Base-by-base conservation (phyloP, 2,113 vertebrate genomes). In the Etheostoma cragini region DNA sequence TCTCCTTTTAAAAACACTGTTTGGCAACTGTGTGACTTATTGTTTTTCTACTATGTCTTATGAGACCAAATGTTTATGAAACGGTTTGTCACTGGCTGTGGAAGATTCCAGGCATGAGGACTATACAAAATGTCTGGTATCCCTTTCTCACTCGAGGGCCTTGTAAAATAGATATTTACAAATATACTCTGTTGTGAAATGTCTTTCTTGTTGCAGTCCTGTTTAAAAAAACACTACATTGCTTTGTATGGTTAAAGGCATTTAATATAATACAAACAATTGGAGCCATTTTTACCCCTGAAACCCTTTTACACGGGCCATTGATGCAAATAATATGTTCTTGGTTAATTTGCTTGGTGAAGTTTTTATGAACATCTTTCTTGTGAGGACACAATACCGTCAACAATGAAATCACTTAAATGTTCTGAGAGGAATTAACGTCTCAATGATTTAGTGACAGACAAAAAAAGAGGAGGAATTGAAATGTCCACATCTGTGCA, bases 31-130 rank as follows among this genome's bases (percentile, higher is more conserved):
- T 92, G 76, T 85, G 57, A 76, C 22, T 61, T 57, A 49, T 61
- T 86, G 77, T 88, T 92, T 80, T 87, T 87, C 80, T 89, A 86
- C 69, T 86, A 75, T 69, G 69, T 65, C 68, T 56, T 72, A 56
- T 17, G 71, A 89, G 85, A 94, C 89, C 86, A 93, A 94, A 94
- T 91, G 87, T 87, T 77, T 88, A 82, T 93, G 52, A 90, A 86
- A 91, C 84, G 85, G 46, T 87, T 77, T 82, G 64, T 85, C 74
- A 83, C 74, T 86, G 78, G 60, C 78, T 81, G 13, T 65, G 61
- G 64, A 80, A 21, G 65, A 77, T 82, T 88, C 66, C 75, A 85
- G 82, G 83, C 80, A 53, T 83, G 65, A 89, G 89, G 67, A 86
- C 83, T 50, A 12, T 38, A 56, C 47, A 75, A 69, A 68, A 62